phyloP scores from a whole-genome alignment of 2,797 vertebrate genomes.

The Platyrinchus mystaceus region DNA sequence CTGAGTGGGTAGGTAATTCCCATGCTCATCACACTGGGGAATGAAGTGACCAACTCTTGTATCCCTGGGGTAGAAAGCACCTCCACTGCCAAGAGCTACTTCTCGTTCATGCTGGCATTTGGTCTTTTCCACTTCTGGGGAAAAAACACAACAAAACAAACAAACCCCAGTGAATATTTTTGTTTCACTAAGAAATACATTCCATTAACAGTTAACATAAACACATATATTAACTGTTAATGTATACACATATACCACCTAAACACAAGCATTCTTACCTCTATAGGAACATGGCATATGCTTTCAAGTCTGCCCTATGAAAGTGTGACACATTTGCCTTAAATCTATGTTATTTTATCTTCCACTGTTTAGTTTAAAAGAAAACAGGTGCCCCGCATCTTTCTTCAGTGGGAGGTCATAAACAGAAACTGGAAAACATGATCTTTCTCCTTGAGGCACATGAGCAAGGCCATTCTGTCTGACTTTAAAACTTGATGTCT shows the following conservation, averaged over 20 bases:
- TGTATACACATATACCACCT: too few species aligned
- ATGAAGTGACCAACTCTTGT: slow-evolving; percentile 77
- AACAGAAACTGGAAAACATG: background rate
- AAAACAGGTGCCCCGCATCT: background rate
- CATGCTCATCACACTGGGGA: slow-evolving; percentile 86
- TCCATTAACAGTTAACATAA: background rate
- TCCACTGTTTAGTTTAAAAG: background rate
- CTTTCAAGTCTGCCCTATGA: background rate
- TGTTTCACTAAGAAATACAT: background rate
- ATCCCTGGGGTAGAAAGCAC: slow-evolving; percentile 42
- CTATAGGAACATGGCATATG: background rate
- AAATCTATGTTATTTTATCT: background rate
- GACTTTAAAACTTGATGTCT: background rate
- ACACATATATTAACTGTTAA: background rate
- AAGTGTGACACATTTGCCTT: background rate
- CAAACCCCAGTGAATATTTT: background rate
- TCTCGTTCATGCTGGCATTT: slow-evolving; percentile 86
- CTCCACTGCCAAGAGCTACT: slow-evolving; percentile 61
- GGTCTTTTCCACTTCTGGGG: slow-evolving; percentile 80
- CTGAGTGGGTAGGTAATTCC: slow-evolving; percentile 85
- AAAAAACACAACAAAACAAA: background rate
- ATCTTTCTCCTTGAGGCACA: background rate
- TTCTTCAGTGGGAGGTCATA: background rate
- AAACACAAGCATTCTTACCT: background rate
- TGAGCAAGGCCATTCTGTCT: background rate